Percentiles rank a stretch among this genome's conserved stretches.
phyloP scores from a whole-genome alignment of 2,888 invertebrate species.

The Amphipoea oculea region DNA sequence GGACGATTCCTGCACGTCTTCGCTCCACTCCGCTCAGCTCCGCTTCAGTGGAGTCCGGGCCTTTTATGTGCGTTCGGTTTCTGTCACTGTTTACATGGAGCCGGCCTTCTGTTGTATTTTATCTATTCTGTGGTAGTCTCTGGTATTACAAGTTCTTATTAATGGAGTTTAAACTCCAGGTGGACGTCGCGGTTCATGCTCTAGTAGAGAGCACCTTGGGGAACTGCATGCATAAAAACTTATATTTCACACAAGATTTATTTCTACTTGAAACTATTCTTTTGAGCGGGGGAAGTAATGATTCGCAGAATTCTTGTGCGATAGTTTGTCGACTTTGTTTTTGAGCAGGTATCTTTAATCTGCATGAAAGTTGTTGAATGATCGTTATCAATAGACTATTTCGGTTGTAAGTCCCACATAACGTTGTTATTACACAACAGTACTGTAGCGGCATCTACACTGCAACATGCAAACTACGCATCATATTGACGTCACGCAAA shows the following conservation, averaged over 20 bases:
- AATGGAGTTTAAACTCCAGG: constrained; percentile 59
- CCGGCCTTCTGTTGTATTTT: constrained; percentile 5
- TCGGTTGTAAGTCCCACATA: not conserved
- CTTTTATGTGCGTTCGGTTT: not conserved
- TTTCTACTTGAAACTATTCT: constrained; percentile 39
- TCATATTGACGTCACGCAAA: not conserved
- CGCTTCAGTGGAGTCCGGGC: too few relatives aligned
- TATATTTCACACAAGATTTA: constrained; percentile 43
- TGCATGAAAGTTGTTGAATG: too few relatives aligned
- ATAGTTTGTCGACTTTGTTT: not conserved
- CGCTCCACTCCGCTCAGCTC: too few relatives aligned
- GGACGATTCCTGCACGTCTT: too few relatives aligned
- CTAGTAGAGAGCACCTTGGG: constrained; percentile 19
- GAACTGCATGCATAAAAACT: constrained; percentile 27
- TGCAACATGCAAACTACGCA: not conserved
- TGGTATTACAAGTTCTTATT: constrained; percentile 59
- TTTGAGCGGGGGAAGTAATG: constrained; percentile 24
- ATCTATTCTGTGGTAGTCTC: constrained; percentile 4
- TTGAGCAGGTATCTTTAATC: not conserved
- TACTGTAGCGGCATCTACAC: not conserved
- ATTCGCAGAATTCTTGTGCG: not conserved
- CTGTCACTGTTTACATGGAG: not conserved
- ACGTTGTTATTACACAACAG: not conserved
- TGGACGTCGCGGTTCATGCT: constrained; percentile 43
- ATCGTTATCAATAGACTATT: not conserved